Evolutionary conservation across 2,888 invertebrate genomes (phyloP).

Genomic region (Euclidia mi): DNA sequence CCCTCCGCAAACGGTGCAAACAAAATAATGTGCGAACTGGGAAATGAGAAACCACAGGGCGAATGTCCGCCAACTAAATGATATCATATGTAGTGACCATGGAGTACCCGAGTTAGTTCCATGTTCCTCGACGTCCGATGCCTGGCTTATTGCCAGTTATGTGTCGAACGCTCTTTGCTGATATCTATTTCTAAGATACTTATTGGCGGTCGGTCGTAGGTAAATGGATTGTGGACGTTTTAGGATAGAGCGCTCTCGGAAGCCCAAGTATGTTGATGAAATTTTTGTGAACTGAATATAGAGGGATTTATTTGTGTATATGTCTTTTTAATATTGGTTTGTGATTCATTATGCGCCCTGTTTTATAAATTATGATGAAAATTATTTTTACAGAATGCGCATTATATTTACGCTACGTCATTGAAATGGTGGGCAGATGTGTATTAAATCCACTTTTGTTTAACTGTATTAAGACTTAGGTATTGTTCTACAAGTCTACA

Average conservation of each 20-base stretch:
- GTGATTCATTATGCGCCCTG: too few relatives aligned
- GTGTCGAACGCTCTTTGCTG: constrained; percentile 30
- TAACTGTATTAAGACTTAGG: too few relatives aligned
- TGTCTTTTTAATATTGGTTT: too few relatives aligned
- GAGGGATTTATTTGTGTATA: too few relatives aligned
- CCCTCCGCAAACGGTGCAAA: constrained; percentile 56
- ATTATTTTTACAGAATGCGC: too few relatives aligned
- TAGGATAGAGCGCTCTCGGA: constrained; percentile 15
- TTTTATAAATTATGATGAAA: too few relatives aligned
- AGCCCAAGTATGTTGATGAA: not conserved
- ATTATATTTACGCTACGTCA: too few relatives aligned
- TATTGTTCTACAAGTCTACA: too few relatives aligned
- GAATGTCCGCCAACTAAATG: constrained; percentile 49
- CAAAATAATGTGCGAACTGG: constrained; percentile 83
- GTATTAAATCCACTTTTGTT: too few relatives aligned
- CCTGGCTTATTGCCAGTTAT: constrained; percentile 53
- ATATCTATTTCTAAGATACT: constrained; percentile 48
- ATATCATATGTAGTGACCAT: constrained; percentile 52
- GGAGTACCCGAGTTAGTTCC: constrained; percentile 26
- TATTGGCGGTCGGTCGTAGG: constrained; percentile 43
- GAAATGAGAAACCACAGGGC: constrained; percentile 66
- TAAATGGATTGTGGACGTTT: constrained; percentile 43
- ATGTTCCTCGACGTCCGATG: constrained; percentile 35
- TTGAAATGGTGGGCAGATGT: too few relatives aligned
- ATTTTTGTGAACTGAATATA: not conserved